Conservation (phyloP, 1,140 invertebrate genomes). For the Cydia amplana region DNA sequence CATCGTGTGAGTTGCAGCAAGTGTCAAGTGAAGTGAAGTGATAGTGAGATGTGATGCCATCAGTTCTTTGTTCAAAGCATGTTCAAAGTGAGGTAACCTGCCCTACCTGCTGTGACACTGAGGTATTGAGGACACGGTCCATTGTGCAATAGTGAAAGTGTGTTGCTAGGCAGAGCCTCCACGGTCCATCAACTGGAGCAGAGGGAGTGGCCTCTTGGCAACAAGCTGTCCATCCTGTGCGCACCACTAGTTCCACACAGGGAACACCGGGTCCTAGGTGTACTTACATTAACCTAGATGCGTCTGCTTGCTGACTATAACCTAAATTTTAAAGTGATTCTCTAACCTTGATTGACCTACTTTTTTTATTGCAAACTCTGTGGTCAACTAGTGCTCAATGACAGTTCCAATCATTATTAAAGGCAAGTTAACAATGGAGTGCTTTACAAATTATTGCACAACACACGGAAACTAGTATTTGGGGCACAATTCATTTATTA, state of each 20-base stretch:
- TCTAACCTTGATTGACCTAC: conserved; percentile 6
- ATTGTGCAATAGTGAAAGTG: conserved; percentile 33
- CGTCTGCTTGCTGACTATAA: conserved; percentile 18
- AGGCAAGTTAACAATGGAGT: not conserved
- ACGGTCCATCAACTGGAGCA: conserved; percentile 14
- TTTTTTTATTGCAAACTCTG: not conserved
- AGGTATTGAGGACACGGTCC: conserved; percentile 20
- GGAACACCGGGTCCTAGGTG: not conserved
- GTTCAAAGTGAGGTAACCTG: conserved; percentile 28
- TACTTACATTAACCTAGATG: conserved; percentile 18
- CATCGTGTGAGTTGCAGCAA: not conserved
- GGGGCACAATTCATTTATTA: not conserved
- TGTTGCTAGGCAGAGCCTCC: conserved; percentile 32
- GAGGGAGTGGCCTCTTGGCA: conserved; percentile 3
- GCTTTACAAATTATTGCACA: not conserved
- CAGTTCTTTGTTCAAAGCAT: conserved; percentile 31
- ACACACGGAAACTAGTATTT: not conserved
- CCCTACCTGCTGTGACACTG: conserved; percentile 19
- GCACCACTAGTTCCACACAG: not conserved
- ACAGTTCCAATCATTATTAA: not conserved
- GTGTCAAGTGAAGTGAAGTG: conserved; percentile 14
- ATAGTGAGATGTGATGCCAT: conserved; percentile 19
- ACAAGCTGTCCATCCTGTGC: not conserved
- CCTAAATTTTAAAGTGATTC: not conserved
- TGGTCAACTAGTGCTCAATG: not conserved